Percentiles rank a stretch among this genome's conserved stretches.
phyloP scores from a whole-genome alignment of 1,140 invertebrate genomes.

The Mercenaria mercenaria region DNA sequence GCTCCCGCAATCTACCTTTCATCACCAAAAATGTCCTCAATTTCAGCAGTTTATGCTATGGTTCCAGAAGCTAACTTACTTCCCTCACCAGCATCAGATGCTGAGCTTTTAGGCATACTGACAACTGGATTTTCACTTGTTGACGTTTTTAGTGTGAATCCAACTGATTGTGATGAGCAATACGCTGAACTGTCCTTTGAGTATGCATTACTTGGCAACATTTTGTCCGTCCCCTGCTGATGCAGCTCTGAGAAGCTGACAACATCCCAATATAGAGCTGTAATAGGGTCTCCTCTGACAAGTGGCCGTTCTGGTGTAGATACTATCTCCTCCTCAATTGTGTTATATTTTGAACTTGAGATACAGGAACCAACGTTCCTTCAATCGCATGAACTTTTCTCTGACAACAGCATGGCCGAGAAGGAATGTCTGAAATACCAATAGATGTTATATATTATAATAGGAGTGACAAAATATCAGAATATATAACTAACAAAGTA shows the following conservation, averaged over 20 bases:
- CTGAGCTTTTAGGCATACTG: neutral
- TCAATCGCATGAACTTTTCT: constrained; percentile 40
- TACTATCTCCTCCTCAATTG: constrained; percentile 47
- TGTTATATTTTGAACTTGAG: constrained; percentile 52
- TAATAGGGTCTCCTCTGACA: neutral
- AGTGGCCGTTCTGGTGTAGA: constrained; percentile 44
- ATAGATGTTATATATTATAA: neutral
- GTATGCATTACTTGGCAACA: neutral
- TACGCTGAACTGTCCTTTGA: constrained; percentile 30
- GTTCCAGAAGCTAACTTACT: neutral
- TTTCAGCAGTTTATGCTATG: neutral
- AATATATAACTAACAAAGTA: neutral
- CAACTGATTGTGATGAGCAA: constrained; percentile 3
- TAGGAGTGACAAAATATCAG: neutral
- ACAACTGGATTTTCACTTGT: neutral
- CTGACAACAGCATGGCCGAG: constrained; percentile 43
- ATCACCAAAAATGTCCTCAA: neutral
- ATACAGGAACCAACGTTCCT: constrained; percentile 39
- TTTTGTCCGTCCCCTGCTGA: constrained; percentile 25
- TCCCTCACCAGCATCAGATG: neutral
- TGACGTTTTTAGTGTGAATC: constrained; percentile 9
- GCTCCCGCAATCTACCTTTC: neutral
- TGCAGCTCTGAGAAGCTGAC: neutral
- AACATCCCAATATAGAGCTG: constrained; percentile 11
- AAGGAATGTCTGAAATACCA: constrained; percentile 55